Evolutionary conservation across 1,140 invertebrate genomes (phyloP).

Genomic region (Centruroides sculpturatus): DNA sequence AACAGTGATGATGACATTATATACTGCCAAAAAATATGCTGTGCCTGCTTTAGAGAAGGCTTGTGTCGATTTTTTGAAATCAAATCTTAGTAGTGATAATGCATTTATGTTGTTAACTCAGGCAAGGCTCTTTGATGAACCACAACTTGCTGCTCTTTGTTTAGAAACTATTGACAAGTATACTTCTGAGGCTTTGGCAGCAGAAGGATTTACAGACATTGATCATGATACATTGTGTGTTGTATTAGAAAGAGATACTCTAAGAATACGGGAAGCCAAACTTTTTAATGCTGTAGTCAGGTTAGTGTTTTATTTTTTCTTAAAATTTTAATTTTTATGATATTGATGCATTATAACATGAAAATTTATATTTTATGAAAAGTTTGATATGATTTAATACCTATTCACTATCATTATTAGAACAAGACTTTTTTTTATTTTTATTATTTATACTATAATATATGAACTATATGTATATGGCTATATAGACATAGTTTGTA

Average conservation of each 20-base stretch:
- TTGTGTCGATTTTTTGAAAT: conserved; percentile 70
- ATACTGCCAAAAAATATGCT: conserved; percentile 77
- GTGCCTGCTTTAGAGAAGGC: conserved; percentile 65
- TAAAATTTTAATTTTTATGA: too few species aligned
- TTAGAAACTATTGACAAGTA: conserved; percentile 75
- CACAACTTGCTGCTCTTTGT: conserved; percentile 57
- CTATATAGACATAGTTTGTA: too few species aligned
- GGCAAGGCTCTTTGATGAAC: conserved; percentile 67
- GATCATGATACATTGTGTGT: conserved; percentile 64
- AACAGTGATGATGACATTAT: conserved; percentile 72
- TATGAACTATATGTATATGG: too few species aligned
- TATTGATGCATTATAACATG: too few species aligned
- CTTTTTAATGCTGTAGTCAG: conserved; percentile 50
- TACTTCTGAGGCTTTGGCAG: conserved; percentile 59
- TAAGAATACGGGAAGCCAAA: conserved; percentile 63
- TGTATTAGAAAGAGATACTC: conserved; percentile 65
- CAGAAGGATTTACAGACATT: conserved; percentile 77
- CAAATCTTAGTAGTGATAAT: conserved; percentile 63
- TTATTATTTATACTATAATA: too few species aligned
- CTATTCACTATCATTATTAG: too few species aligned
- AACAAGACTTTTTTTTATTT: too few species aligned
- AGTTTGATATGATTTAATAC: too few species aligned
- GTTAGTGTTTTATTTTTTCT: conserved; percentile 17
- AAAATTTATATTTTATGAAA: too few species aligned
- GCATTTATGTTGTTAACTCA: conserved; percentile 68